Conservation (phyloP, 92 coral and sea anemone species). For the Porites rus region DNA sequence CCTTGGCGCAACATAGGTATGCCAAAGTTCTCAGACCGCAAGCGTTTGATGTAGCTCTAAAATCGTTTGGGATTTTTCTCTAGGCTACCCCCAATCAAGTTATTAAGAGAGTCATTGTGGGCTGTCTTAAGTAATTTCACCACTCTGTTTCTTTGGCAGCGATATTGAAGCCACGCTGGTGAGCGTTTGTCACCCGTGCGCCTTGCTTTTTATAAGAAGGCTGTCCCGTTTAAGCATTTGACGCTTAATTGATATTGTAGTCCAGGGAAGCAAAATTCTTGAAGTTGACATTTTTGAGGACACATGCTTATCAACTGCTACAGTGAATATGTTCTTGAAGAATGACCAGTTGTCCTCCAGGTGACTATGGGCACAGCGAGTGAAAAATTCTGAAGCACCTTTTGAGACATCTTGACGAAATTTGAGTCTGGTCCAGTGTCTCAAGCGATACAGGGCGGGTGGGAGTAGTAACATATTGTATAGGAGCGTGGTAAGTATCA, state of each 20-base stretch:
- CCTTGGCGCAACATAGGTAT: background rate
- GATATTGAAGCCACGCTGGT: no score
- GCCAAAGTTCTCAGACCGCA: background rate
- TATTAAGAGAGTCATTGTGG: background rate
- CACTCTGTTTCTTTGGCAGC: background rate
- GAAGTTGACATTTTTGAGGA: conserved; percentile 12
- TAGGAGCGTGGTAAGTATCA: background rate
- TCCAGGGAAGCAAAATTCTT: background rate
- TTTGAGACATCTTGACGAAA: conserved; percentile 38
- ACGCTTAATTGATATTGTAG: background rate
- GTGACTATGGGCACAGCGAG: background rate
- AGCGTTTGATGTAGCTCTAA: background rate
- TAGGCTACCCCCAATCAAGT: background rate
- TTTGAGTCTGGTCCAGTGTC: conserved; percentile 57
- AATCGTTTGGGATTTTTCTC: background rate
- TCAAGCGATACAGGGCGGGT: conserved; percentile 58
- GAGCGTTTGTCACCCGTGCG: no score
- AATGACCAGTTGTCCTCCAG: conserved; percentile 34
- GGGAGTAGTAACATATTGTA: conserved; percentile 51
- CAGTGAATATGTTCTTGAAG: conserved; percentile 22
- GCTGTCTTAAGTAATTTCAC: background rate
- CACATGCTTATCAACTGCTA: conserved; percentile 27
- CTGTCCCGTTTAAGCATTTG: background rate
- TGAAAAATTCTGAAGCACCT: conserved; percentile 6
- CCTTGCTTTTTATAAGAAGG: no score